Percentiles rank a stretch among this genome's conserved stretches.
Conservation (phyloP, 30 jellyfish, hydroid and myxozoan genomes). For the Chironex yamaguchii region DNA sequence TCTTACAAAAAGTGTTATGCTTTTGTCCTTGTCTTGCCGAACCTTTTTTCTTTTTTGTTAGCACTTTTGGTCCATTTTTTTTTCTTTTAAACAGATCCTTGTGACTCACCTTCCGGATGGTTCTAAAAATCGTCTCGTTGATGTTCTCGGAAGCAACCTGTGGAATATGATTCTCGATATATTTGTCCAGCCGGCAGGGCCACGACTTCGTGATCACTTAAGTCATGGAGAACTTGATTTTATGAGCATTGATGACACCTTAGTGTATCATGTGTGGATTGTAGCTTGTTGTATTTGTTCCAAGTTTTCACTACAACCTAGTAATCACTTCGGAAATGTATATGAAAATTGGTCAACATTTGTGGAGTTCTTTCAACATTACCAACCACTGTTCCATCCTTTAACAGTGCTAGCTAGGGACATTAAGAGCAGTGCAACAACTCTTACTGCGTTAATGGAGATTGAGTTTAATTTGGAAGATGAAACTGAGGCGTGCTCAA, state of each 20-base stretch:
- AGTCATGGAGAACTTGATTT: constrained; percentile 79
- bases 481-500: too few species aligned
- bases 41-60: neutral
- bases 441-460: too few species aligned
- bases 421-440: too few species aligned
- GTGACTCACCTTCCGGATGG: constrained; percentile 25
- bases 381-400: constrained; percentile 62
- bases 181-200: constrained; percentile 67
- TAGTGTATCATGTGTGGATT: constrained; percentile 66
- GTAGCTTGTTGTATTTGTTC: constrained; percentile 56
- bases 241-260: neutral
- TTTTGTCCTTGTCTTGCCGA: neutral
- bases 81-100: constrained; percentile 48
- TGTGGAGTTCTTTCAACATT: neutral
- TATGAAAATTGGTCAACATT: neutral
- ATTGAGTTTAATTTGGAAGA: too few species aligned
- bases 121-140: constrained; percentile 24
- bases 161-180: constrained; percentile 59
- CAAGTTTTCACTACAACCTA: constrained; percentile 35
- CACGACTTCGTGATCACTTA: constrained; percentile 69
- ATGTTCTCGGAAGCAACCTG: constrained; percentile 34
- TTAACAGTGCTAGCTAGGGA: constrained; percentile 24
- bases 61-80: neutral
- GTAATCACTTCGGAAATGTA: neutral
- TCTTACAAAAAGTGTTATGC: too few species aligned